Base-by-base conservation (phyloP, 2,113 vertebrate species). In the Hemiscyllium ocellatum region DNA sequence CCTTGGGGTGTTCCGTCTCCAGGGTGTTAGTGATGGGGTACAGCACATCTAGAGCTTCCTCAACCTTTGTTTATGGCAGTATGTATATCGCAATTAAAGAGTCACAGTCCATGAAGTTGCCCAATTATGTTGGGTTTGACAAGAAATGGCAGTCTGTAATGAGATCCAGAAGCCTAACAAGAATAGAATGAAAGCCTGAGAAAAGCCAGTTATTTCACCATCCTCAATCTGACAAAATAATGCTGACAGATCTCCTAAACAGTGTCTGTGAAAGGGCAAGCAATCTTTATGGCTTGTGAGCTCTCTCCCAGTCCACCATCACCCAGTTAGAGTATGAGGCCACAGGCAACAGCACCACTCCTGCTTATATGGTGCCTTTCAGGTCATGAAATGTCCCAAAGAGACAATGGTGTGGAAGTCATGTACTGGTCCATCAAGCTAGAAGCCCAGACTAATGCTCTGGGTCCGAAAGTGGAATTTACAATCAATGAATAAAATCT, bases 121-220 rank as follows among this genome's bases (percentile, higher is more conserved):
- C n/a, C 78, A 12, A 80, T 80, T 80, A 15, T 37, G 19, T 80
- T 80, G 15, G n/a, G 13, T 37, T n/a, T 37, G 47, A 37, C 42
- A 50, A 47, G 85, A 87, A 47, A 42, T 50, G 22, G 15, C 20
- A 22, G 20, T 24, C 37, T 50, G 83, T 86, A 50, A 86, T 50
- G 83, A 50, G 0, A 24, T 86, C 13, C 2, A 4, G 83, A 86
- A 85, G 42, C 80, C 0, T 37, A 20, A 50, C 19, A 47, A 87
- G 24, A 42, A 5, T 52, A 6, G 85, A 87, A 24, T 85, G 80
- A 37, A 29, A 85, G 37, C 8, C 20, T 87, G 85, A 47, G 42
- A 22, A 87, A 87, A 87, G 85, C 20, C 85, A 87, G 50, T 87
- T 85, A 87, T 52, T 20, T 87, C 85, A 52, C 85, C 85, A 86